Evolutionary conservation across 2,888 invertebrate genomes (phyloP).

Genomic region (Bimastos eiseni): DNA sequence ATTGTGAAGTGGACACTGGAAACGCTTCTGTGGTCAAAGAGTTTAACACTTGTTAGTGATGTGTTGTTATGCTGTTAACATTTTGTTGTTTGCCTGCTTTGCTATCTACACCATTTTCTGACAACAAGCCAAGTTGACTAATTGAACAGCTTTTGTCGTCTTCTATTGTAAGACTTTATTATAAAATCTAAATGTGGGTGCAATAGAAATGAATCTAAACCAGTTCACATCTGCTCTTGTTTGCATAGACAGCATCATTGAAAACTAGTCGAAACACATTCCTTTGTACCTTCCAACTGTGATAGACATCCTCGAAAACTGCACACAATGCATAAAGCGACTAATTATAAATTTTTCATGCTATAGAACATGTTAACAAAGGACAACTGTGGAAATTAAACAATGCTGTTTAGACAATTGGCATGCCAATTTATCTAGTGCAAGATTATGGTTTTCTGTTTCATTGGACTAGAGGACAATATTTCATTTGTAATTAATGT

Average conservation of each 20-base stretch:
- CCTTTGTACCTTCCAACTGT: neutral
- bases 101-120: neutral
- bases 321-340: neutral
- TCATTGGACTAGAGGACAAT: neutral
- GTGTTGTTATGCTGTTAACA: too few relatives aligned
- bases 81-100: neutral
- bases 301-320: neutral
- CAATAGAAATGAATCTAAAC: neutral
- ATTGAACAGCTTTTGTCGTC: neutral
- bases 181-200: neutral
- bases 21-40: too few relatives aligned
- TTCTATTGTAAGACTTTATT: neutral
- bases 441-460: neutral
- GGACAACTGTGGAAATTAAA: neutral
- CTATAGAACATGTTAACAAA: too few relatives aligned
- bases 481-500: neutral
- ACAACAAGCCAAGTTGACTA: neutral
- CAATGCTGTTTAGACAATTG: neutral
- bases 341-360: neutral
- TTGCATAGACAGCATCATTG: neutral
- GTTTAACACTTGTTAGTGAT: too few relatives aligned
- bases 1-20: too few relatives aligned
- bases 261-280: neutral
- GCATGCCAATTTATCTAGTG: neutral
- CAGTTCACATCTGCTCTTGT: neutral